phyloP scores from a whole-genome alignment of 2,888 invertebrate species.

The Chaetogeoica ovagalla region DNA sequence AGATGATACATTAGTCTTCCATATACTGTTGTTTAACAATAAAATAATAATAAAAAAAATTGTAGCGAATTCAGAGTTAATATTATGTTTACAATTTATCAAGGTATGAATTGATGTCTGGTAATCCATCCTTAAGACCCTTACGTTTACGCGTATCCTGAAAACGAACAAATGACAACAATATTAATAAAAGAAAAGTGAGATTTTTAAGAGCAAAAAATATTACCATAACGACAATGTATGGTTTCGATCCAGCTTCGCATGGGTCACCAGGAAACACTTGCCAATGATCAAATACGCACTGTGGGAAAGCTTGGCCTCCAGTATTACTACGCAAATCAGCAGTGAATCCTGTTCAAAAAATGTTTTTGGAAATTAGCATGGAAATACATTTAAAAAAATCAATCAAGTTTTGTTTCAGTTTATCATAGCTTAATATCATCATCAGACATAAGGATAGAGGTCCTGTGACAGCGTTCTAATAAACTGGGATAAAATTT shows the following conservation, averaged over 20 bases:
- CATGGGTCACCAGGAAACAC: constrained; percentile 92
- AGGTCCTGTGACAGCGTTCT: constrained; percentile 76
- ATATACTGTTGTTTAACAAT: constrained; percentile 48
- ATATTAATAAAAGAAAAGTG: constrained; percentile 23
- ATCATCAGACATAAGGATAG: constrained; percentile 78
- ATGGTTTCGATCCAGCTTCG: constrained; percentile 76
- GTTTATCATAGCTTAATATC: constrained; percentile 59
- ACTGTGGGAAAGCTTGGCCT: constrained; percentile 99
- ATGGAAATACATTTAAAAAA: not conserved
- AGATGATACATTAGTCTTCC: constrained; percentile 1
- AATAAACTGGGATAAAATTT: constrained; percentile 61
- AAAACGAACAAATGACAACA: constrained; percentile 57
- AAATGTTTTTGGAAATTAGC: not conserved
- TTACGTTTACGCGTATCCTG: constrained; percentile 97
- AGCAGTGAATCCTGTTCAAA: constrained; percentile 80
- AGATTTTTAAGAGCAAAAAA: constrained; percentile 26
- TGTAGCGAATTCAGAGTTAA: constrained; percentile 33
- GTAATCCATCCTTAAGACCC: constrained; percentile 97
- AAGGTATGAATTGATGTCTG: constrained; percentile 90
- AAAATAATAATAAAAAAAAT: constrained; percentile 48
- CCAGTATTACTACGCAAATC: constrained; percentile 95
- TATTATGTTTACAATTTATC: constrained; percentile 89
- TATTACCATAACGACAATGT: constrained; percentile 74
- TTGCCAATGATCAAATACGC: constrained; percentile 99
- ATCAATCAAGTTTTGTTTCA: constrained; percentile 7